Evolutionary conservation across 1,140 invertebrate species (phyloP).

Genomic region (Drosophila pandora): DNA sequence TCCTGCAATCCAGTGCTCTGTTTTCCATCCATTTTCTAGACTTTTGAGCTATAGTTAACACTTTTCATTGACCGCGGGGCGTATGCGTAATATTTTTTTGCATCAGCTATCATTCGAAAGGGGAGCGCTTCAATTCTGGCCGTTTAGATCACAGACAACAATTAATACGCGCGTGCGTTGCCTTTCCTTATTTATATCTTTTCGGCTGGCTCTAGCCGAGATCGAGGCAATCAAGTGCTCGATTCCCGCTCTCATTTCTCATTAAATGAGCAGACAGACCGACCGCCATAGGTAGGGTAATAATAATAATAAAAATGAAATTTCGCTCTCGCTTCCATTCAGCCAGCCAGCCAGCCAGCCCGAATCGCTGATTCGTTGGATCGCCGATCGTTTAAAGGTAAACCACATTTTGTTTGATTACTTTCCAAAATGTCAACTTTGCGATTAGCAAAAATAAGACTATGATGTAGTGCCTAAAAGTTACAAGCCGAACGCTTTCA

Average conservation of each 20-base stretch:
- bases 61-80: conserved; percentile 26
- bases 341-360: conserved; percentile 8
- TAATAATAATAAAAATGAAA: not conserved
- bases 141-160: conserved; percentile 73
- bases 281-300: conserved; percentile 23
- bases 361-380: conserved; percentile 1
- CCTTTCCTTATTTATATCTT: conserved; percentile 81
- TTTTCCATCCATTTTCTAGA: conserved; percentile 46
- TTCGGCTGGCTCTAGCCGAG: conserved; percentile 64
- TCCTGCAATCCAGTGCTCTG: conserved; percentile 25
- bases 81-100: conserved; percentile 25
- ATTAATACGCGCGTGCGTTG: conserved; percentile 80
- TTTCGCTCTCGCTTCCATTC: not conserved
- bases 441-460: conserved; percentile 18
- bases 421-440: conserved; percentile 74
- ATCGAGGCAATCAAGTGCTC: conserved; percentile 78
- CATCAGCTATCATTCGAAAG: conserved; percentile 8
- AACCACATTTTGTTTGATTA: conserved; percentile 69
- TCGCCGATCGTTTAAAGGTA: conserved; percentile 52
- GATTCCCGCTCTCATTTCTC: conserved; percentile 44
- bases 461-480: conserved; percentile 14
- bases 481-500: conserved; percentile 13
- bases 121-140: conserved; percentile 28
- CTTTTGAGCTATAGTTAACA: conserved; percentile 3
- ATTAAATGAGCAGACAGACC: conserved; percentile 50